These are phyloP conservation scores for Pogonomyrmex californicus DNA, from an alignment of 1,140 invertebrate species.

Conservation along the genomic window DNA sequence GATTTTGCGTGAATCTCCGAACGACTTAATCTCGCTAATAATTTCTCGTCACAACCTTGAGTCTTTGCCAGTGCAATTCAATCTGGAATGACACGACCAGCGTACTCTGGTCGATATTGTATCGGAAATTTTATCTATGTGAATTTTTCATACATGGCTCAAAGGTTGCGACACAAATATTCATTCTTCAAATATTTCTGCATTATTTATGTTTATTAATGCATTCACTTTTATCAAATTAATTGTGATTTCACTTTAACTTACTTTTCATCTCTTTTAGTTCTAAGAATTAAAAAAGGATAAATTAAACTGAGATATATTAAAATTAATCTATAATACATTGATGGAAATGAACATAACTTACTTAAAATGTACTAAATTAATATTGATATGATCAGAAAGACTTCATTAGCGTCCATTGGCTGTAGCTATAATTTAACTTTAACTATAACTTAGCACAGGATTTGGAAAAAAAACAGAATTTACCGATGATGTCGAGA, in stretches of 20 bases:
- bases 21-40: slow-evolving; percentile 36
- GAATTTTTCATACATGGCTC: background rate
- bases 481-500: background rate
- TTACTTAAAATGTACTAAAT: background rate
- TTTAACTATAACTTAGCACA: background rate
- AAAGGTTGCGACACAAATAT: background rate
- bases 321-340: too few relatives aligned
- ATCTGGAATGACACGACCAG: background rate
- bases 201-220: slow-evolving; percentile 9
- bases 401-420: background rate
- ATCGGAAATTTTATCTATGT: slow-evolving; percentile 61
- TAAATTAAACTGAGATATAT: too few relatives aligned
- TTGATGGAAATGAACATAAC: too few relatives aligned
- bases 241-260: too few relatives aligned
- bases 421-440: background rate
- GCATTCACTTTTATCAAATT: background rate
- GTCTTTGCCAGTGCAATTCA: background rate
- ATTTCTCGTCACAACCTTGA: background rate
- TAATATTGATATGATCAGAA: background rate
- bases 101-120: slow-evolving; percentile 15
- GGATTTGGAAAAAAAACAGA: background rate
- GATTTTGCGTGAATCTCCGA: background rate
- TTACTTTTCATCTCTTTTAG: too few relatives aligned
- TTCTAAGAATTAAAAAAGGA: too few relatives aligned
- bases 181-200: background rate